Base-by-base conservation (phyloP, 2,797 vertebrate genomes). In the Oreochromis mossambicus region DNA sequence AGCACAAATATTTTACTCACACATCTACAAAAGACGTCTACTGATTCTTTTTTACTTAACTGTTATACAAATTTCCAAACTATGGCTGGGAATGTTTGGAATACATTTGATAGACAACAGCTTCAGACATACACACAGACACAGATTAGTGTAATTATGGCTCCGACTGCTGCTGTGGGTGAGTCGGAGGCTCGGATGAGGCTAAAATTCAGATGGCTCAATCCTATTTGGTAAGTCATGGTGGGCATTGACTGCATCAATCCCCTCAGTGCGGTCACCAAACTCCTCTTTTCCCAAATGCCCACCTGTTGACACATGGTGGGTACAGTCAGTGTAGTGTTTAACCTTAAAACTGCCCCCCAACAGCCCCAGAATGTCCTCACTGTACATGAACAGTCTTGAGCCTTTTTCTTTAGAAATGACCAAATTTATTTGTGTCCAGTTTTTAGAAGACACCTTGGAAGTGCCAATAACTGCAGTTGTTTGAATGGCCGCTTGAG, bases 141-240 rank as follows among this genome's bases (percentile, higher is more conserved):
- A 80, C 46, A 61, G 24, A 68, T 24, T 11, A 78, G 73, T 79
- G 79, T 86, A 79, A 86, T 89, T 85, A 89, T 89, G 80, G 63
- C 80, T 85, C 15, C 82, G 56, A 13, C 41, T 15, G 82, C 24
- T 24, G 55, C 24, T 26, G 73, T 34, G 51, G 48, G 52, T 84
- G 68, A 68, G 79, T 76, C 21, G 19, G 55, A 56, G 80, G 34
- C 58, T 86, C 29, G 68, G 79, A 85, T 91, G 86, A 89, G 78
- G 82, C 91, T 92, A 90, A 86, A 93, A 92, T 93, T 92, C 92
- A 88, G 91, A 91, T 66, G 51, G 79, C 50, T 86, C 87, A 82
- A 89, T 81, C 78, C 86, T 89, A 70, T 87, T 89, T 92, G 80
- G 79, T 76, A 79, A 92, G 76, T 78, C 17, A 34, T 50, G 66